A percentile compares a stretch with the other conserved stretches of the same genome.
Conservation (phyloP, 1,140 invertebrate genomes). For the Venturia canescens region DNA sequence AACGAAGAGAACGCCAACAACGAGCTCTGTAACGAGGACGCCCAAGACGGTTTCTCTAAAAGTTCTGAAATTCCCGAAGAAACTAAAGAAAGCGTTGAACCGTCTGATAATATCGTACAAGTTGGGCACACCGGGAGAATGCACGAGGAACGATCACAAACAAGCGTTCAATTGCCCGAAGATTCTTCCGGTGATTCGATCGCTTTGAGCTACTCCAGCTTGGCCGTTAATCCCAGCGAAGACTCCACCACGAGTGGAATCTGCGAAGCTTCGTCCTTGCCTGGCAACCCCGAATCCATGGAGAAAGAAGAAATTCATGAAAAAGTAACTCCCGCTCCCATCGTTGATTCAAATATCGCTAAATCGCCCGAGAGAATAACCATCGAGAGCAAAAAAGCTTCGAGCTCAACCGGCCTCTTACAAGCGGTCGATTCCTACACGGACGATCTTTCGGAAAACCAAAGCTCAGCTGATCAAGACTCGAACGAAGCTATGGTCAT, state of each 20-base stretch:
- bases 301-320: not conserved
- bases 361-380: conserved; percentile 67
- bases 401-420: conserved; percentile 10
- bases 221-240: conserved; percentile 31
- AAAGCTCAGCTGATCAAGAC: conserved; percentile 58
- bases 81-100: not conserved
- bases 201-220: conserved; percentile 9
- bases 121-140: not conserved
- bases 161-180: conserved; percentile 26
- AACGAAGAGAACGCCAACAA: conserved; percentile 30
- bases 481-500: conserved; percentile 61
- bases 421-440: conserved; percentile 29
- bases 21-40: conserved; percentile 29
- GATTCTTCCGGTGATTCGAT: conserved; percentile 11
- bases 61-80: conserved; percentile 14
- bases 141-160: conserved; percentile 2
- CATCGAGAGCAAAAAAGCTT: conserved; percentile 32
- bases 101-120: conserved; percentile 4
- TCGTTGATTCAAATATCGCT: conserved; percentile 52
- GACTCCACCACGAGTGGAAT: not conserved
- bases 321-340: conserved; percentile 39
- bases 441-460: conserved; percentile 50
- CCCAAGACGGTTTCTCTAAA: conserved; percentile 37
- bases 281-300: conserved; percentile 2
- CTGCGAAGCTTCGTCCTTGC: not conserved